Conservation (phyloP, 64 coral and sea anemone genomes). For the Pocillopora verrucosa region DNA sequence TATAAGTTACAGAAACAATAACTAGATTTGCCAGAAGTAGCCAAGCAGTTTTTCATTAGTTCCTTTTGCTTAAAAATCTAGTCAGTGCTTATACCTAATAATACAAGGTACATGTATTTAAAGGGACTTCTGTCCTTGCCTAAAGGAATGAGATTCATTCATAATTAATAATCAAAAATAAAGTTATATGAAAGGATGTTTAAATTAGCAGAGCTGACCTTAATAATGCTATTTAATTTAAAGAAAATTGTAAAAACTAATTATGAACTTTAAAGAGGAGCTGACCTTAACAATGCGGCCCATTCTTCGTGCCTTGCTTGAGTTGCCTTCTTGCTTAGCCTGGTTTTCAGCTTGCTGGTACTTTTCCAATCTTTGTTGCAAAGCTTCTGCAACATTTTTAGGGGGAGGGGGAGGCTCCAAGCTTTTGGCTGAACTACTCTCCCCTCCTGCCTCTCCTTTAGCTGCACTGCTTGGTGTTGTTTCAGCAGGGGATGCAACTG, state of each 20-base stretch:
- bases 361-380: slow-evolving; percentile 85
- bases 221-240: too few species aligned
- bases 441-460: slow-evolving; percentile 13
- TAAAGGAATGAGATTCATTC: too few species aligned
- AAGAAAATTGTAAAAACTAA: background rate
- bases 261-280: background rate
- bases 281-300: slow-evolving; percentile 91
- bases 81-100: too few species aligned
- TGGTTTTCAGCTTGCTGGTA: slow-evolving; percentile 74
- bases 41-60: too few species aligned
- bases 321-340: slow-evolving; percentile 89
- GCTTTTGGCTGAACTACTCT: slow-evolving; percentile 19
- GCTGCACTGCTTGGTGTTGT: slow-evolving; percentile 15
- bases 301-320: slow-evolving; percentile 92
- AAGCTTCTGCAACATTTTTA: slow-evolving; percentile 77
- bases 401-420: slow-evolving; percentile 78
- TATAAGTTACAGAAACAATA: too few species aligned
- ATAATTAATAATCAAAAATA: too few species aligned
- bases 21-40: too few species aligned
- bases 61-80: too few species aligned
- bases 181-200: too few species aligned
- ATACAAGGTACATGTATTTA: too few species aligned
- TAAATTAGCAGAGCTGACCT: too few species aligned
- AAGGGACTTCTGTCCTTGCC: too few species aligned
- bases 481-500: slow-evolving; percentile 27